Percentiles rank a stretch among this genome's conserved stretches.
These are phyloP conservation scores for Conopomorpha cramerella DNA, from an alignment of 1,140 invertebrate species.

Conservation along the genomic window DNA sequence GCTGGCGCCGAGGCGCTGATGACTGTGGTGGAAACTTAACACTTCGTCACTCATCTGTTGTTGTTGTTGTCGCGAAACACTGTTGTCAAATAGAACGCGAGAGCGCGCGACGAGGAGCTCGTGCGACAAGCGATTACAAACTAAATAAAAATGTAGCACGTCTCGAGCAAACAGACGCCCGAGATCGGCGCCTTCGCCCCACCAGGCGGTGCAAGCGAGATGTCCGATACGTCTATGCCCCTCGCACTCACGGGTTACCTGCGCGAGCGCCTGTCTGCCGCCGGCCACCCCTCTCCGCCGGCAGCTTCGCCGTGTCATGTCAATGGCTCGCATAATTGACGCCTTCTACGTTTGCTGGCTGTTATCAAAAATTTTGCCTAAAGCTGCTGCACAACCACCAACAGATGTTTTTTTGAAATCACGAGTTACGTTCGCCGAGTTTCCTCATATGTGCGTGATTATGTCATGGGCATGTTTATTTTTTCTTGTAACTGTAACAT, in stretches of 20 bases:
- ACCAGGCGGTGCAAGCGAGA: slow-evolving; percentile 43
- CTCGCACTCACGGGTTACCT: slow-evolving; percentile 32
- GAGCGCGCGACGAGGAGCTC: slow-evolving; percentile 4
- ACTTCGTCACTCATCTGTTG: slow-evolving; percentile 51
- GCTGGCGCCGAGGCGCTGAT: slow-evolving; percentile 34
- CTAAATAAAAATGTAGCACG: slow-evolving; percentile 58
- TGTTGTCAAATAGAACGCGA: slow-evolving; percentile 6
- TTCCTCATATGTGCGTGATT: no score
- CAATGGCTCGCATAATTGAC: slow-evolving; percentile 50
- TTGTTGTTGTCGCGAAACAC: slow-evolving; percentile 38
- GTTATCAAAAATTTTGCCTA: no score
- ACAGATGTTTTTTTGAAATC: no score
- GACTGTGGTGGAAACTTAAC: slow-evolving; percentile 24
- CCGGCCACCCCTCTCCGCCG: slow-evolving; percentile 18
- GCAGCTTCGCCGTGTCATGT: slow-evolving; percentile 45
- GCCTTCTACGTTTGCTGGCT: no score
- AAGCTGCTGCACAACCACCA: no score
- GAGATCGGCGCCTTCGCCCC: slow-evolving; percentile 26
- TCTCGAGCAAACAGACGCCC: slow-evolving; percentile 29
- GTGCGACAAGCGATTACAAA: slow-evolving; percentile 34
- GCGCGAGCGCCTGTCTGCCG: slow-evolving; percentile 37
- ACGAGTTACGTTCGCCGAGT: no score
- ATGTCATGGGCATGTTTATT: no score
- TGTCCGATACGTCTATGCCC: slow-evolving; percentile 12
- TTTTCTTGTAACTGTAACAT: no score